Evolutionary conservation across 2,797 vertebrate genomes (phyloP).

Genomic region (Urosaurus nigricauda): DNA sequence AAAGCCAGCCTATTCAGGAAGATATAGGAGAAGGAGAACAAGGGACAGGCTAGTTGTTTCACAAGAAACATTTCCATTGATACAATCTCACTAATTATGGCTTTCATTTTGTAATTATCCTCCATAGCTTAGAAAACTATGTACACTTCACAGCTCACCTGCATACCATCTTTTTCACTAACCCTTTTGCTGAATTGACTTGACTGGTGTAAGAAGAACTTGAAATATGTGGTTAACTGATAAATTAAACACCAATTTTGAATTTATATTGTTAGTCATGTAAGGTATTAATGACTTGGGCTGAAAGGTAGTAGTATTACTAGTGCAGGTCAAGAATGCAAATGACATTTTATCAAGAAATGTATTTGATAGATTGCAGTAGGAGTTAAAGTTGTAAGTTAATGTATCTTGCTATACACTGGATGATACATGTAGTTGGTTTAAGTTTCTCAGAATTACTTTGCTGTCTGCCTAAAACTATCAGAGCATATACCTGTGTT

Average conservation of each 20-base stretch:
- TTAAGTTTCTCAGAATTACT: background rate
- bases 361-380: background rate
- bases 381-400: background rate
- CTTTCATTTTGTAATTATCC: background rate
- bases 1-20: slow-evolving; percentile 1
- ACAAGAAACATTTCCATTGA: background rate
- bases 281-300: background rate
- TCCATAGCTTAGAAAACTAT: background rate
- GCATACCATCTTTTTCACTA: background rate
- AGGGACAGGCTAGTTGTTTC: background rate
- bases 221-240: background rate
- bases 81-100: background rate
- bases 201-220: background rate
- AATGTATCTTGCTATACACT: background rate
- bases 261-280: background rate
- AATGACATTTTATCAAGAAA: background rate
- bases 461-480: background rate
- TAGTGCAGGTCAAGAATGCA: background rate
- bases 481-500: background rate
- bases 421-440: background rate
- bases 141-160: background rate
- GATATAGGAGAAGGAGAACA: slow-evolving; percentile 18
- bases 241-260: background rate
- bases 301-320: background rate
- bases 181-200: background rate